phyloP scores from a whole-genome alignment of 2,888 invertebrate species.

The Acanthosepion esculentum region DNA sequence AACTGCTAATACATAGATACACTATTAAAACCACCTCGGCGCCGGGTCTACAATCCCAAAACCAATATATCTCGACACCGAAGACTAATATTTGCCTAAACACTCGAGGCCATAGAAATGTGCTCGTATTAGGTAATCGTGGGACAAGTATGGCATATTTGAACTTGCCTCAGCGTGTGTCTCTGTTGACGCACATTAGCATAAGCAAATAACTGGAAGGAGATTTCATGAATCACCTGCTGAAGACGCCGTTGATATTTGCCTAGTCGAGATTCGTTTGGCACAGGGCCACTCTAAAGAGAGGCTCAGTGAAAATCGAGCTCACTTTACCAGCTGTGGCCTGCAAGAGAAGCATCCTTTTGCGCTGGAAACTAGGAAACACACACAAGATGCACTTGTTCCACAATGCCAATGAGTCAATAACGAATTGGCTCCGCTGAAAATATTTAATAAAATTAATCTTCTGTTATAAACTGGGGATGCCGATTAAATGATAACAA shows the following conservation, averaged over 20 bases:
- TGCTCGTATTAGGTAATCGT: background rate
- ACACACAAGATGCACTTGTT: no score
- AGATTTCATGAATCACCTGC: background rate
- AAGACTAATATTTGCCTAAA: background rate
- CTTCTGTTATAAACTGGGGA: no score
- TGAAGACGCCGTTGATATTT: background rate
- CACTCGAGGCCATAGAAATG: background rate
- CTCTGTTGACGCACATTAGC: background rate
- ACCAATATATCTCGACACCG: background rate
- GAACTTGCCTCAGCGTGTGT: background rate
- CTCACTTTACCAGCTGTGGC: no score
- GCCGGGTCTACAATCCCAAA: background rate
- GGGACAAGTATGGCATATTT: background rate
- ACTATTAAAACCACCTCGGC: background rate
- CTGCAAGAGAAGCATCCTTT: no score
- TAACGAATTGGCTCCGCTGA: no score
- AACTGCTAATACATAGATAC: background rate
- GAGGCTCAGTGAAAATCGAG: no score
- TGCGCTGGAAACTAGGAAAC: no score
- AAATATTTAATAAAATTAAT: no score
- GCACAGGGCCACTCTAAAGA: background rate
- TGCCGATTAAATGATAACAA: no score
- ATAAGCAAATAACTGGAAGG: background rate
- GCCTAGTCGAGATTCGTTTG: background rate
- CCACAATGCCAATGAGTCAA: no score